Conservation (phyloP, 1,140 invertebrate species). For the Drosophila aff. region DNA sequence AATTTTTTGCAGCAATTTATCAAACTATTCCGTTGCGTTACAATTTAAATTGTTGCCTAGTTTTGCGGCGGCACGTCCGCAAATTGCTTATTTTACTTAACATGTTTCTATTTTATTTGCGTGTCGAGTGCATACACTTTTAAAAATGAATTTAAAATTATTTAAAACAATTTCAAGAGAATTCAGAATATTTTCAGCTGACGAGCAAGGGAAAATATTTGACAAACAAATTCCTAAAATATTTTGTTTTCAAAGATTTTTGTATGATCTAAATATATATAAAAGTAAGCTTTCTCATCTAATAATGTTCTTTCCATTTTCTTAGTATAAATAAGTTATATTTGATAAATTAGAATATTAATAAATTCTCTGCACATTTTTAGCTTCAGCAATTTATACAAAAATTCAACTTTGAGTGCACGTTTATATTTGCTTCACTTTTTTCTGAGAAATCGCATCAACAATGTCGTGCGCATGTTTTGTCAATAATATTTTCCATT, state of each 20-base stretch:
- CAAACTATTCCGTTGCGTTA: slow-evolving; percentile 73
- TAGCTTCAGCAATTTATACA: neutral
- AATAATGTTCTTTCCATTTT: neutral
- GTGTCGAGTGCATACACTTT: slow-evolving; percentile 27
- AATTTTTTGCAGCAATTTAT: slow-evolving; percentile 78
- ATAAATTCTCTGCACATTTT: slow-evolving; percentile 1
- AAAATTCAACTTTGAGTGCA: slow-evolving; percentile 6
- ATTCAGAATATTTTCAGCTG: neutral
- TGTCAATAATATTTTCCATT: slow-evolving; percentile 81
- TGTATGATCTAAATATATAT: too few relatives aligned
- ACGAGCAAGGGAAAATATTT: too few relatives aligned
- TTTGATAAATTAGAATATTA: neutral
- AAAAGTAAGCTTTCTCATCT: too few relatives aligned
- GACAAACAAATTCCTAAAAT: too few relatives aligned
- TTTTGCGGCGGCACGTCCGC: slow-evolving; percentile 72
- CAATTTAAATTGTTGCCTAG: slow-evolving; percentile 75
- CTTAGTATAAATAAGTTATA: neutral
- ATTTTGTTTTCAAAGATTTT: too few relatives aligned
- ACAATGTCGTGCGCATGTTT: slow-evolving; percentile 70
- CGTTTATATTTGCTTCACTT: slow-evolving; percentile 38
- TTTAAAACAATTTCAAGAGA: too few relatives aligned
- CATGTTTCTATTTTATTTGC: slow-evolving; percentile 19
- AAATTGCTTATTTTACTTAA: slow-evolving; percentile 45
- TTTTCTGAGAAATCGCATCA: slow-evolving; percentile 57
- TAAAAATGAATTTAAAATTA: neutral